Conservation (phyloP, 1,140 invertebrate species). For the Musca vetustissima region DNA sequence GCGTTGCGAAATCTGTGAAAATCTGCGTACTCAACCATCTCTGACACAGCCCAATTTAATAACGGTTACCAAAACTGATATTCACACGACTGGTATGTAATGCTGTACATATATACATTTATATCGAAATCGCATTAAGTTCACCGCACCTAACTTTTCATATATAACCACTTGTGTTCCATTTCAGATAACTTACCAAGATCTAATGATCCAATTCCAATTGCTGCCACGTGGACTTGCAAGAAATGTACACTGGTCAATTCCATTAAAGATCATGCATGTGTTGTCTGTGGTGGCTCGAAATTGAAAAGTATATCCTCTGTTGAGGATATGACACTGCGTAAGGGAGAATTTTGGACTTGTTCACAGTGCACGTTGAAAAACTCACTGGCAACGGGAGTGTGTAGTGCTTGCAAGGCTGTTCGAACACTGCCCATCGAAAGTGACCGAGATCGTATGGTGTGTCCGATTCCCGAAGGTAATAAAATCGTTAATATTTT, state of each 20-base stretch:
- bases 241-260: constrained; percentile 86
- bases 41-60: constrained; percentile 69
- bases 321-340: constrained; percentile 67
- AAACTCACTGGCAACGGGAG: constrained; percentile 70
- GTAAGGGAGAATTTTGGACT: constrained; percentile 77
- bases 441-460: constrained; percentile 16
- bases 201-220: constrained; percentile 36
- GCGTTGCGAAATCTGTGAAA: constrained; percentile 78
- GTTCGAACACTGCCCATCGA: constrained; percentile 38
- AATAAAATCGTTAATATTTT: background rate
- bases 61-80: constrained; percentile 65
- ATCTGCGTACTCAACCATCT: constrained; percentile 64
- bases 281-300: constrained; percentile 81
- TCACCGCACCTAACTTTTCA: too few species aligned
- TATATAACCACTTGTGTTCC: too few species aligned
- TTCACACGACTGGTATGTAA: constrained; percentile 9
- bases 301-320: constrained; percentile 69
- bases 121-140: too few species aligned
- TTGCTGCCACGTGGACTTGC: constrained; percentile 72
- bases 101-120: too few species aligned
- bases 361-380: constrained; percentile 79
- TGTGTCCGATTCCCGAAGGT: constrained; percentile 24
- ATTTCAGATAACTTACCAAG: constrained; percentile 12
- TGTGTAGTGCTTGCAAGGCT: constrained; percentile 78
- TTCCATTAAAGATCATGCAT: constrained; percentile 66